Conservation (phyloP, 1,140 invertebrate genomes). For the Eumeta japonica region DNA sequence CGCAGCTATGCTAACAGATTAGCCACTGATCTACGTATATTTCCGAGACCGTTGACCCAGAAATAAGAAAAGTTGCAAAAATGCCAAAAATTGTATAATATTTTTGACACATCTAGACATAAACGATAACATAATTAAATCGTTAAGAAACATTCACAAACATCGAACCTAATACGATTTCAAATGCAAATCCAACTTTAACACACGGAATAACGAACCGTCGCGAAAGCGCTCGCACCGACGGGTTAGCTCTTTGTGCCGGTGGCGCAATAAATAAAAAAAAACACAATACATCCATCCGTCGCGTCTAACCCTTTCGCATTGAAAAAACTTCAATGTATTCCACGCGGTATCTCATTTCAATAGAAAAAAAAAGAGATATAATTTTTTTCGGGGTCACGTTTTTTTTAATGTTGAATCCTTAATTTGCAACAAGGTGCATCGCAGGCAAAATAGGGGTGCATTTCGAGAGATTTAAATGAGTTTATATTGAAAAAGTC, state of each 20-base stretch:
- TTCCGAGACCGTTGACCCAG: too few species aligned
- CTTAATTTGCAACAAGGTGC: constrained; percentile 57
- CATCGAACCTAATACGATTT: constrained; percentile 7
- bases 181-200: constrained; percentile 31
- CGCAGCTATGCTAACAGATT: too few species aligned
- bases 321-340: constrained; percentile 43
- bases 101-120: too few species aligned
- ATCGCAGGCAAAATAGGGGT: constrained; percentile 36
- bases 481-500: constrained; percentile 44
- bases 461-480: constrained; percentile 41
- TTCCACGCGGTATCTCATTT: constrained; percentile 53
- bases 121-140: too few species aligned
- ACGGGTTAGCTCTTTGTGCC: constrained; percentile 21
- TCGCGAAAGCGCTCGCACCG: constrained; percentile 30
- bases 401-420: constrained; percentile 46
- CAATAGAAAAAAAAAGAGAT: constrained; percentile 51
- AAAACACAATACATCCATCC: constrained; percentile 24
- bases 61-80: too few species aligned
- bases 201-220: constrained; percentile 35
- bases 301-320: constrained; percentile 40
- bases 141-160: too few species aligned
- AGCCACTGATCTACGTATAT: too few species aligned
- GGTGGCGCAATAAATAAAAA: constrained; percentile 32
- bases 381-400: constrained; percentile 50
- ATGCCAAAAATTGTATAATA: too few species aligned